phyloP scores from a whole-genome alignment of 1,140 invertebrate species.

The Atta texana region DNA sequence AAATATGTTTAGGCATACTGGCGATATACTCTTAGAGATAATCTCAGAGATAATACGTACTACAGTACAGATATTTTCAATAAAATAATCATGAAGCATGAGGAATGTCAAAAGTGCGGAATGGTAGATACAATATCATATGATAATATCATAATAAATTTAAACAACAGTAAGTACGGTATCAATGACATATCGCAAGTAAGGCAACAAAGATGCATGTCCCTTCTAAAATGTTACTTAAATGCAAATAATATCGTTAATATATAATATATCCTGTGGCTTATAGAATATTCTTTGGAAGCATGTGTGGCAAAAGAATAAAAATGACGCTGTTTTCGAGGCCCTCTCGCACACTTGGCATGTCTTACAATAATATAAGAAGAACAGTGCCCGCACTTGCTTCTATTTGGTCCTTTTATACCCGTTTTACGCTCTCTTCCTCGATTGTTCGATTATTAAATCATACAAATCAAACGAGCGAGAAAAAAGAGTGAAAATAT shows the following conservation, averaged over 20 bases:
- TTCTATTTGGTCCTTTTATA: conserved; percentile 58
- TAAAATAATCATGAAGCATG: not conserved
- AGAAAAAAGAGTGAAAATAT: conserved; percentile 5
- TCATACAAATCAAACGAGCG: conserved; percentile 17
- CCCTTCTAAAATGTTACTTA: conserved; percentile 25
- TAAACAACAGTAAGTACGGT: conserved; percentile 14
- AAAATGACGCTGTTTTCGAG: conserved; percentile 8
- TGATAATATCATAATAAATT: conserved; percentile 13
- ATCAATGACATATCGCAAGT: conserved; percentile 45
- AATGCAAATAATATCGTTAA: conserved; percentile 25
- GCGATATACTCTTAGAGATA: not conserved
- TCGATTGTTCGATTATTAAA: conserved; percentile 2
- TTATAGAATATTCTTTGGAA: conserved; percentile 62
- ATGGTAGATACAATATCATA: not conserved
- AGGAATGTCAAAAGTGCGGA: not conserved
- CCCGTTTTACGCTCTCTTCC: conserved; percentile 24
- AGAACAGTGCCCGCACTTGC: conserved; percentile 65
- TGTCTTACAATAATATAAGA: conserved; percentile 50
- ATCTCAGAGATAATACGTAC: not conserved
- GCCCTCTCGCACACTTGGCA: conserved; percentile 5
- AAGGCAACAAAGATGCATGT: conserved; percentile 32
- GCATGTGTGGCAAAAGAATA: conserved; percentile 38
- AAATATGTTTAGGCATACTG: conserved; percentile 22
- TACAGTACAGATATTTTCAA: not conserved
- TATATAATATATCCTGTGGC: conserved; percentile 35